These are phyloP conservation scores for Thermophis baileyi DNA, from an alignment of 2,113 vertebrate species.

Conservation along the genomic window DNA sequence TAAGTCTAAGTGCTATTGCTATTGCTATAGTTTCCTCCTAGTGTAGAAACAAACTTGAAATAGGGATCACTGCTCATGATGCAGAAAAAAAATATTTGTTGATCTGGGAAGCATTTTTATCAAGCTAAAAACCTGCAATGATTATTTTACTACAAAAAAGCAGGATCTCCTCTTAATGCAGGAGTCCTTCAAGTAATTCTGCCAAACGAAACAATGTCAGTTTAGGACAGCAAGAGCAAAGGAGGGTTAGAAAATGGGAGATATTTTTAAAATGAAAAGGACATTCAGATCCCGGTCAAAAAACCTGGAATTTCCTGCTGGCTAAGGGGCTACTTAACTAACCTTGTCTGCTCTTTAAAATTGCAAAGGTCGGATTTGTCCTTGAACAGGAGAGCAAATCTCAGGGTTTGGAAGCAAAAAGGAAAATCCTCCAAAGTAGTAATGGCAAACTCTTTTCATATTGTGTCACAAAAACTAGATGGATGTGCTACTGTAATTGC, in stretches of 20 bases:
- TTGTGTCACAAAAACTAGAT: neutral
- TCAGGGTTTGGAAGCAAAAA: neutral
- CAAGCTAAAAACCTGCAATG: neutral
- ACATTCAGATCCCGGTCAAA: neutral
- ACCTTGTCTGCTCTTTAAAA: neutral
- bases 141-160: neutral
- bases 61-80: no score
- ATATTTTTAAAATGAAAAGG: neutral
- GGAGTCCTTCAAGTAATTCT: neutral
- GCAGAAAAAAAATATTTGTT: neutral
- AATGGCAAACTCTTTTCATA: neutral
- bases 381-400: neutral
- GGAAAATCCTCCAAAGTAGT: neutral
- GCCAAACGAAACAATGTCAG: neutral
- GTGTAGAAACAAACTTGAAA: neutral
- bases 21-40: neutral
- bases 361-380: neutral
- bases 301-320: neutral
- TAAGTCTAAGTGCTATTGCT: no score
- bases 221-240: neutral
- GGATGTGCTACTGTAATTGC: neutral
- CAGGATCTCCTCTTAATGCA: neutral
- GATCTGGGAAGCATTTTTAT: neutral
- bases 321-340: neutral
- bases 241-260: neutral